Evolutionary conservation across 2,797 vertebrate genomes (phyloP), one percentile per base, ranked within the genome.

Genomic region (Hybognathus amarus): DNA sequence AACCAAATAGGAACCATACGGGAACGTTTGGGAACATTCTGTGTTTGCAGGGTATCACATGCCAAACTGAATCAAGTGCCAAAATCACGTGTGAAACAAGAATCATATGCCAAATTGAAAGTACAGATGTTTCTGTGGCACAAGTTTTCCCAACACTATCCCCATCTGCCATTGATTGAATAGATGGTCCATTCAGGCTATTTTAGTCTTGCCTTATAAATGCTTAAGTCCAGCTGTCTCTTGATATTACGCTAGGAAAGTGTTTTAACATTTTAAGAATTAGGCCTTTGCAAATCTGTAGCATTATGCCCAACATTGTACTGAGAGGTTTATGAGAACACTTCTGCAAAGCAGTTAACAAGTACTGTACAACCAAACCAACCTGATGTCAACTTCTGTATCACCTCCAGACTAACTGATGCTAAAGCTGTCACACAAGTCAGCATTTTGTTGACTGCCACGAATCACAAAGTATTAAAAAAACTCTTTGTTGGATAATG

Each of bases 281-380:
- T 52, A 52, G 12, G 27, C 5, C 33, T 73, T 73, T 52, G 47
- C 70, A 22, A 73, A 33, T 52, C 47, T 52, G 2, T 54, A 18
- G 36, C 33, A 13, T 27, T 40, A 38, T n/a, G 38, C 33, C 56
- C 10, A 27, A 33, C 67, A 59, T 36, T 56, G 13, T 13, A 75
- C 71, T 54, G 45, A 24, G 73, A 24, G 22, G n/a, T 56, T 59
- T 36, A 74, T 24, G 33, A 59, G 7, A 38, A 59, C 33, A 40
- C 68, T 81, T 73, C 79, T 71, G 79, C 79, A 63, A 73, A 73
- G 27, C 54, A 36, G 54, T 63, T 81, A n/a, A 81, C 27, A 81
- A 71, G 52, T 42, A n/a, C n/a, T n/a, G n/a, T n/a, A 30, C 4
- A 63, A 63, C 38, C 78, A 66, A 85, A 85, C 66, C 42, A 22